Percentiles rank a stretch among this genome's conserved stretches.
Evolutionary conservation across 2,888 invertebrate genomes (phyloP).

Genomic region (Perizoma flavofasciatum): DNA sequence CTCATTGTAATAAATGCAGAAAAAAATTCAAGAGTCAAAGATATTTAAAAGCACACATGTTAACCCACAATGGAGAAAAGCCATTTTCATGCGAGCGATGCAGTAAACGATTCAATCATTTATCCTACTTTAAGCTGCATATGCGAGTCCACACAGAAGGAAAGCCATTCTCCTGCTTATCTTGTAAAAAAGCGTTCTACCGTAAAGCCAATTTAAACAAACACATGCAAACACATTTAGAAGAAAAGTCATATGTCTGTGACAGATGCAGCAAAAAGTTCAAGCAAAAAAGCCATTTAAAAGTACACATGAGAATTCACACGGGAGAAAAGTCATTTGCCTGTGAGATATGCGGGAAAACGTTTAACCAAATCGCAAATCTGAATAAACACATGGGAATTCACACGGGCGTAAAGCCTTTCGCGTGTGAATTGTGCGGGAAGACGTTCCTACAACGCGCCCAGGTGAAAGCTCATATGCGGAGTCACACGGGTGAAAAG

Average conservation of each 20-base stretch:
- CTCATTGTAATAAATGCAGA: neutral
- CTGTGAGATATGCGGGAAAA: neutral
- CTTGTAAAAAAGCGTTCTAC: constrained; percentile 2
- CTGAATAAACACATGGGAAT: constrained; percentile 2
- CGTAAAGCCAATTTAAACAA: neutral
- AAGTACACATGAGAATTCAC: constrained; percentile 3
- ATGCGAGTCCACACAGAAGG: neutral
- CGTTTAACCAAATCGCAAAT: neutral
- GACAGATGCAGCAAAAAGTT: constrained; percentile 2
- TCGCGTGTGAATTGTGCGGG: neutral
- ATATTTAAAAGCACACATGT: neutral
- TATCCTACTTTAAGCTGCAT: neutral
- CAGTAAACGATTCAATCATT: neutral
- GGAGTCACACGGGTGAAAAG: neutral
- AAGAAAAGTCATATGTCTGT: neutral
- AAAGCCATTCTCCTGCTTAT: neutral
- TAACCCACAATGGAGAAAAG: neutral
- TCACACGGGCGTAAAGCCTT: neutral
- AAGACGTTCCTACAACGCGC: neutral
- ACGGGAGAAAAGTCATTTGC: constrained; percentile 2
- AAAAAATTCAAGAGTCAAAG: neutral
- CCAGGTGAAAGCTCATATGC: constrained; percentile 1
- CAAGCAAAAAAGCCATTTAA: constrained; percentile 2
- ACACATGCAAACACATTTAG: neutral
- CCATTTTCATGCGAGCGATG: neutral